Percentiles rank a stretch among this genome's conserved stretches.
These are phyloP conservation scores for Rhyacichthys aspro DNA, from an alignment of 2,797 vertebrate genomes.

Conservation along the genomic window DNA sequence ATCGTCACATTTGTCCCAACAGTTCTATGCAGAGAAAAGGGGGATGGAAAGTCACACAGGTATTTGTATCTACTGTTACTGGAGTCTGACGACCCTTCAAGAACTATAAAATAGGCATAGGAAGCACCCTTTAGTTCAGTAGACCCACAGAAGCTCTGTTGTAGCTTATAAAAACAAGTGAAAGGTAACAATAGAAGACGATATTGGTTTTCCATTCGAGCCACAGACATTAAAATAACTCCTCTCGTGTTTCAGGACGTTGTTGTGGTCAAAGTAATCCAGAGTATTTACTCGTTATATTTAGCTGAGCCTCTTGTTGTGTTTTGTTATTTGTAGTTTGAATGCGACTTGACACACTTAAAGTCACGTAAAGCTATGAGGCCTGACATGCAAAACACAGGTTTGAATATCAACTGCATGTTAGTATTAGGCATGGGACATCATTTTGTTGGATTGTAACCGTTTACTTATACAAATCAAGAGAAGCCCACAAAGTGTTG, in stretches of 20 bases:
- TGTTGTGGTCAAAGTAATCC: constrained; percentile 15
- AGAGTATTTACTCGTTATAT: constrained; percentile 45
- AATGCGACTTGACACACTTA: constrained; percentile 31
- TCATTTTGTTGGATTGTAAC: constrained; percentile 27
- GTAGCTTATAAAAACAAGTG: constrained; percentile 3
- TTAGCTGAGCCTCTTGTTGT: constrained; percentile 9
- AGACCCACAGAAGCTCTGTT: not conserved
- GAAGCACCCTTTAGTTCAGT: too few species aligned
- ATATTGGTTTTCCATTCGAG: not conserved
- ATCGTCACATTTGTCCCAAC: too few species aligned
- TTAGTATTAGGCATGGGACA: constrained; percentile 9
- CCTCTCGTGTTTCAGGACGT: constrained; percentile 15
- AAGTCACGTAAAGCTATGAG: constrained; percentile 11
- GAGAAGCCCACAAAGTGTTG: too few species aligned
- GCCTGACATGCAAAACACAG: constrained; percentile 34
- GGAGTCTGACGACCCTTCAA: too few species aligned
- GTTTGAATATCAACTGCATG: constrained; percentile 50
- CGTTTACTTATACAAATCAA: constrained; percentile 19
- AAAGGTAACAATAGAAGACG: constrained; percentile 18
- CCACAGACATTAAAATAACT: constrained; percentile 1
- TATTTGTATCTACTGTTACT: too few species aligned
- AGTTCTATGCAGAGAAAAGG: too few species aligned
- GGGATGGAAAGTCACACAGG: too few species aligned
- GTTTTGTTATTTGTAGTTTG: constrained; percentile 21
- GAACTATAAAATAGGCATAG: too few species aligned